Conservation (phyloP, 2,797 vertebrate genomes). For the Paramormyrops hopkinsi region DNA sequence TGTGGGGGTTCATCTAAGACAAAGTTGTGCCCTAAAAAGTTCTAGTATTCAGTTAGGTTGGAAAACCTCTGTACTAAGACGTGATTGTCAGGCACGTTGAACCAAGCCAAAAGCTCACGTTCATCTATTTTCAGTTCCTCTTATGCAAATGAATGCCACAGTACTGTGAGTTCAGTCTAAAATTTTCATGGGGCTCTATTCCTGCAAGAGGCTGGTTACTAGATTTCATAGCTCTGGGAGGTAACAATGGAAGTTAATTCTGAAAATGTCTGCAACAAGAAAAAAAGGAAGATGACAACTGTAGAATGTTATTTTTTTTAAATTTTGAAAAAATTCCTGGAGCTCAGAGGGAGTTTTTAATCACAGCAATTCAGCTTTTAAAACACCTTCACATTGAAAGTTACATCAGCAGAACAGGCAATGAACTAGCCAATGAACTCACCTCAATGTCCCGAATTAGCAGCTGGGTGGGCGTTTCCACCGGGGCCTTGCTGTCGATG, state of each 20-base stretch:
- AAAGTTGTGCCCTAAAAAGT: not conserved
- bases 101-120: not conserved
- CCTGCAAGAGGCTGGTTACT: constrained; percentile 1
- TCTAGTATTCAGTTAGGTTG: not conserved
- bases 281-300: not conserved
- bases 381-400: not conserved
- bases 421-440: not conserved
- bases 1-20: not conserved
- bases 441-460: constrained; percentile 91
- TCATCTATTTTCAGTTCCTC: not conserved
- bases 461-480: constrained; percentile 90
- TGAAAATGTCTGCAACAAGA: not conserved
- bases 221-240: constrained; percentile 17
- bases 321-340: not conserved
- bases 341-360: not conserved
- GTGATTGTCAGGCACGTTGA: constrained; percentile 11
- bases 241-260: not conserved
- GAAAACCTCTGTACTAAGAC: not conserved
- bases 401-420: not conserved
- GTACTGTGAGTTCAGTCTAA: not conserved
- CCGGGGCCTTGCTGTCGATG: constrained; percentile 81
- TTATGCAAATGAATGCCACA: not conserved
- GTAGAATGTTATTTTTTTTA: not conserved
- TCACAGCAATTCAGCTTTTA: not conserved
- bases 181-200: not conserved